Base-by-base conservation (phyloP, 2,797 vertebrate species). In the Antrozous pallidus region DNA sequence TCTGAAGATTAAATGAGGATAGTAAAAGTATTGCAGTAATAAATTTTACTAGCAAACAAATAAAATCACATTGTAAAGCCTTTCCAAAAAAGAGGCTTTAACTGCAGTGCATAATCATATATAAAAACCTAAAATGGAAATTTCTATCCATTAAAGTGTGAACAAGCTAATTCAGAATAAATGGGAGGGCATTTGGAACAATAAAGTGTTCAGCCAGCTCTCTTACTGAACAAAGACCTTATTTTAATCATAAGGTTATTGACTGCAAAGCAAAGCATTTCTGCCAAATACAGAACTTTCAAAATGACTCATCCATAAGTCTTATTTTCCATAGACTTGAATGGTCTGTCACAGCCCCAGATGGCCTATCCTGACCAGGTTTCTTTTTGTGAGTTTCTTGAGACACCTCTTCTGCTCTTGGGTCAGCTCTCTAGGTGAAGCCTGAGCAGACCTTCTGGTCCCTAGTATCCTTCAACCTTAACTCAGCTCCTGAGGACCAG, bases 21-120 rank as follows among this genome's bases (percentile, higher is more conserved):
- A 86, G 94, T 95, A 96, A 95, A 95, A 96, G 90, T 91, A 96
- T 96, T 97, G 95, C 1, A 9, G 96, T 95, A 92, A 96, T 97
- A 95, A 97, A 96, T 97, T 97, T 97, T 97, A 97, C 95, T 95
- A 96, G 95, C 96, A 97, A 97, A 96, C 96, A 96, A 96, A 97
- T 97, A 97, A 97, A 97, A 96, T 79, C 63, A 91, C 93, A 93
- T 93, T 96, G 95, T 97, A 97, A 97, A 97, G 42, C 69, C 58
- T 92, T 95, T 94, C 74, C 78, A 96, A 97, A 97, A 45, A 81
- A 82, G 86, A 87, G 12, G 75, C 79, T 97, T 98, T 94, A 95
- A 96, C 93, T 95, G 81, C 93, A 93, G 38, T 77, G 93, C 65
- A 93, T 81, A 96, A 97, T 95, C 97, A 93, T 91, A 96, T 96